Base-by-base conservation (phyloP, 2,888 invertebrate genomes). In the Stenchaetothrips biformis region DNA sequence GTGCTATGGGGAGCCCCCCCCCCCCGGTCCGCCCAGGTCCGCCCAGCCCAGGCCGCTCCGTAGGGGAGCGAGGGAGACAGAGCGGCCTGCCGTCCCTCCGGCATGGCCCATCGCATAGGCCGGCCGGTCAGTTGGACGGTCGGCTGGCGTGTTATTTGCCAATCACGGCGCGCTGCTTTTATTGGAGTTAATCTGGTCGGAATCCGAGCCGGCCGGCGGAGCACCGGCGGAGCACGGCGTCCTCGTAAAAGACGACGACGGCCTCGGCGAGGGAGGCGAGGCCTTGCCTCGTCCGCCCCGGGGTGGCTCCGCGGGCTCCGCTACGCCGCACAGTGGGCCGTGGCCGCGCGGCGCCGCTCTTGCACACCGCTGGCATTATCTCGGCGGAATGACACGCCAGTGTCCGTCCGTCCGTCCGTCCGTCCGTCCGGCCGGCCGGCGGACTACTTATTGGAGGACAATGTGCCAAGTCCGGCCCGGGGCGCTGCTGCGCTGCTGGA, bases 131-230 rank as follows among this genome's bases (percentile, higher is more conserved):
- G 37, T n/a, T n/a, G n/a, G n/a, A n/a, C n/a, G n/a, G n/a, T n/a
- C 37, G 2, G 37, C 37, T 37, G 37, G 37, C 37, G 67, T 67
- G 67, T 21, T 67, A 21, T 67, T 67, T 67, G 67, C 67, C 67
- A 67, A 67, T 67, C 67, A 67, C 7, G 21, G 67, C n/a, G 67
- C n/a, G 67, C 67, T 67, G n/a, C 37, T 67, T 67, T 67, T 67
- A 67, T 67, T 67, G n/a, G n/a, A 67, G n/a, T 67, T 67, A 21
- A 67, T 21, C 67, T 67, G 67, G 4, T 21, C 67, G 67, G 67
- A 67, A 67, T 67, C 67, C 67, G 21, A 67, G 67, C 21, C 67
- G 67, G 67, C 67, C 67, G 67, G 7, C 21, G n/a, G 62, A n/a
- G 62, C 16, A 62, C 13, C 3, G 11, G 49, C 53, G 53, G 9